phyloP scores from a whole-genome alignment of 2,113 vertebrate genomes.

The Heloderma charlesbogerti region DNA sequence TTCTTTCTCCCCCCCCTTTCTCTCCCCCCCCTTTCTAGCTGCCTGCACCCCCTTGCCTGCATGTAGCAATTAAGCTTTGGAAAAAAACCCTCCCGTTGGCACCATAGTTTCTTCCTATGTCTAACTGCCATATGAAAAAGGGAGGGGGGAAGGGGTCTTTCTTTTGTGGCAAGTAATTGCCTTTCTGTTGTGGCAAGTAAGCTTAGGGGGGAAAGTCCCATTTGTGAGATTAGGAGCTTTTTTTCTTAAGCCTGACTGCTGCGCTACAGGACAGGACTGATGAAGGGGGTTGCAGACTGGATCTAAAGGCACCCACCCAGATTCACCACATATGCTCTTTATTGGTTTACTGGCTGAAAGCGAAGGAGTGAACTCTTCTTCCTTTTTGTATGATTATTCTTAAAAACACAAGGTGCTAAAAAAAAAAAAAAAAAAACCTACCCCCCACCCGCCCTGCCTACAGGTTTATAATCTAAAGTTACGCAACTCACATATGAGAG shows the following conservation, averaged over 20 bases:
- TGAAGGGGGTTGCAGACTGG: background rate
- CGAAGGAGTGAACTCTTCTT: background rate
- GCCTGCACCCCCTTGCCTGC: too few species aligned
- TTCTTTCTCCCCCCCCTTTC: background rate
- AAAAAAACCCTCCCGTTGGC: too few species aligned
- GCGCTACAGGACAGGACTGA: too few species aligned
- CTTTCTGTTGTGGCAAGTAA: background rate
- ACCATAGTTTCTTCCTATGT: too few species aligned
- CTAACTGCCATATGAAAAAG: background rate
- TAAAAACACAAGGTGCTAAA: background rate
- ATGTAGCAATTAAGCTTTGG: too few species aligned
- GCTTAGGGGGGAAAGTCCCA: background rate
- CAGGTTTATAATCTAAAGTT: background rate
- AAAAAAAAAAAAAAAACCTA: background rate
- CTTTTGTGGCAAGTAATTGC: too few species aligned
- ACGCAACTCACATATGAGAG: background rate
- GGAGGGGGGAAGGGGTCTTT: too few species aligned
- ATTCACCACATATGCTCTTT: too few species aligned
- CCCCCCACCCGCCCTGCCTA: too few species aligned
- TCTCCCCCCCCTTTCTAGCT: background rate
- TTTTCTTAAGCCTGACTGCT: too few species aligned
- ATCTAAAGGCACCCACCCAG: background rate
- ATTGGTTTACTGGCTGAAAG: too few species aligned
- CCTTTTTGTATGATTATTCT: background rate
- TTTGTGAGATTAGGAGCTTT: too few species aligned